Conservation (phyloP, 2,797 vertebrate species). For the Apodemus agrarius region DNA sequence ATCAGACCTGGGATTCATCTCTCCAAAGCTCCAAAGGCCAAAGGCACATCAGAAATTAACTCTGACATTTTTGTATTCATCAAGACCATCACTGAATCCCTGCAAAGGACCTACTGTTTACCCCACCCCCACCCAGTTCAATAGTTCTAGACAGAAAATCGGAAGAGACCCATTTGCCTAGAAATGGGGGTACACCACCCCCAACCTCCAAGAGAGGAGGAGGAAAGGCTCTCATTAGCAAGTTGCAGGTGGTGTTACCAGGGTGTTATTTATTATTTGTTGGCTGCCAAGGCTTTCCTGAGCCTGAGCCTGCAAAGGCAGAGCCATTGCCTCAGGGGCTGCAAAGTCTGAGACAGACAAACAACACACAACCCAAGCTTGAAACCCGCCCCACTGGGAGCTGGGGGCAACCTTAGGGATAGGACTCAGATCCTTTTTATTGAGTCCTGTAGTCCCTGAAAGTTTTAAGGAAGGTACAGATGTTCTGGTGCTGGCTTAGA, state of each 20-base stretch:
- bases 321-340: slow-evolving; percentile 82
- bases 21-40: neutral
- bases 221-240: slow-evolving; percentile 83
- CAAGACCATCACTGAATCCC: slow-evolving; percentile 15
- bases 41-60: slow-evolving; percentile 1
- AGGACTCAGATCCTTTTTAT: slow-evolving; percentile 9
- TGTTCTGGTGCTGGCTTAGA: neutral
- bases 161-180: slow-evolving; percentile 51
- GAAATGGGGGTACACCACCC: slow-evolving; percentile 63
- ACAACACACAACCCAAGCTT: slow-evolving; percentile 79
- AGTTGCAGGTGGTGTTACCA: slow-evolving; percentile 82
- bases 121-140: neutral
- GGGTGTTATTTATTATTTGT: slow-evolving; percentile 83
- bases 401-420: slow-evolving; percentile 47
- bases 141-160: slow-evolving; percentile 33
- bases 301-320: slow-evolving; percentile 83
- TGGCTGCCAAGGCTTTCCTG: slow-evolving; percentile 82
- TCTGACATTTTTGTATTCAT: neutral
- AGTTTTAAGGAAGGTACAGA: slow-evolving; percentile 10
- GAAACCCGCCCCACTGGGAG: slow-evolving; percentile 63
- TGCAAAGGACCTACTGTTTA: neutral
- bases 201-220: slow-evolving; percentile 51
- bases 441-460: slow-evolving; percentile 30
- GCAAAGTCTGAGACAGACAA: slow-evolving; percentile 82
- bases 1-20: neutral